phyloP scores from a whole-genome alignment of 2,797 vertebrate species.

The Discoglossus pictus region DNA sequence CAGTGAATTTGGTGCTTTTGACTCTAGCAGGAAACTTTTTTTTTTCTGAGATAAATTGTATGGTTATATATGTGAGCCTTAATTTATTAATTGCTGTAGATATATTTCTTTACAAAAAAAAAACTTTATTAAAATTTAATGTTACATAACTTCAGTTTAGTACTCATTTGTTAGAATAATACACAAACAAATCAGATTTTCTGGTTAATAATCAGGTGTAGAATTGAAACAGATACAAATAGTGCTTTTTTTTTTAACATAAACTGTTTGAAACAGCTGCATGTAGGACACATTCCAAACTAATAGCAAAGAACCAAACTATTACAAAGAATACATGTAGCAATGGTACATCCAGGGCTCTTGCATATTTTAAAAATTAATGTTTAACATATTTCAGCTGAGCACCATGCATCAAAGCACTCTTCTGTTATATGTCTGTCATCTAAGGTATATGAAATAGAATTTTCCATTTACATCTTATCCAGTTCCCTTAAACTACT shows the following conservation, averaged over 20 bases:
- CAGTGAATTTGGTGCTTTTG: constrained; percentile 64
- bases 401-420: constrained; percentile 6
- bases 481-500: constrained; percentile 6
- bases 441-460: constrained; percentile 12
- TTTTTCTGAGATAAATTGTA: constrained; percentile 52
- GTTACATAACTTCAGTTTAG: constrained; percentile 47
- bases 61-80: constrained; percentile 64
- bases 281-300: constrained; percentile 3
- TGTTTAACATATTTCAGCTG: neutral
- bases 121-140: constrained; percentile 56
- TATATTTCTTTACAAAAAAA: constrained; percentile 59
- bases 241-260: no score
- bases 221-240: no score
- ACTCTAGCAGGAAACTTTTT: constrained; percentile 57
- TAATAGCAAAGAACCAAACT: constrained; percentile 38
- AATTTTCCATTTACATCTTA: constrained; percentile 18
- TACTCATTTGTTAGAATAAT: constrained; percentile 13
- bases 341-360: constrained; percentile 2
- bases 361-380: constrained; percentile 6
- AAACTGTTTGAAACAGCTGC: no score
- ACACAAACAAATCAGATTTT: no score
- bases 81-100: constrained; percentile 63
- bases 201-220: no score
- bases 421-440: constrained; percentile 21
- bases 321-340: neutral